phyloP scores from a whole-genome alignment of 2,888 invertebrate genomes.

The Ennomos fuscantarius region DNA sequence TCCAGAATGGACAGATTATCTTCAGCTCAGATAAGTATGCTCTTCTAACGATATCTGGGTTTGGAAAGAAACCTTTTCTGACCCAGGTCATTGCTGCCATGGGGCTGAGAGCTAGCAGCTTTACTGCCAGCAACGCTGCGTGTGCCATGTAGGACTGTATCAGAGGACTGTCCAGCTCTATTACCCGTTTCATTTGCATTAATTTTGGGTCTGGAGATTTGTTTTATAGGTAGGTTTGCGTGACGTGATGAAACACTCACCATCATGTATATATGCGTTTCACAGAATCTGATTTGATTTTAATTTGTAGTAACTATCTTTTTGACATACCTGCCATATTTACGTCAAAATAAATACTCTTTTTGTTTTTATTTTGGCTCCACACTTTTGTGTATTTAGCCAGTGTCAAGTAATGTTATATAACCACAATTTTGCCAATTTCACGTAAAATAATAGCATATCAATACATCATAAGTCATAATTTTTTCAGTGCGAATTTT shows the following conservation, averaged over 20 bases:
- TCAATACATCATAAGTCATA: too few relatives aligned
- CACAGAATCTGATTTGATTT: too few relatives aligned
- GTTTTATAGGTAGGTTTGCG: conserved; percentile 15
- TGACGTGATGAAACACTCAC: not conserved
- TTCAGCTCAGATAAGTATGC: conserved; percentile 66
- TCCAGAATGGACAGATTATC: conserved; percentile 64
- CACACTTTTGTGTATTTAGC: too few relatives aligned
- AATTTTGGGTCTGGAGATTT: not conserved
- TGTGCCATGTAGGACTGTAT: conserved; percentile 61
- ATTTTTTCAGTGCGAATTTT: too few relatives aligned
- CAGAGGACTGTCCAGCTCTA: conserved; percentile 53
- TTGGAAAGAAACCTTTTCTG: conserved; percentile 52
- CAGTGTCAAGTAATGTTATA: too few relatives aligned
- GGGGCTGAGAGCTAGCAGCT: conserved; percentile 57
- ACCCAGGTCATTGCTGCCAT: conserved; percentile 62
- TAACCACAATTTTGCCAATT: too few relatives aligned
- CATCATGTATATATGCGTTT: conserved; percentile 16
- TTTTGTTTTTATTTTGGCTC: too few relatives aligned
- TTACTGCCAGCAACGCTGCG: conserved; percentile 58
- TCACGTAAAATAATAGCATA: too few relatives aligned
- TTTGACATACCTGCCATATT: too few relatives aligned
- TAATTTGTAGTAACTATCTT: too few relatives aligned
- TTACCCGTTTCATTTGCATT: conserved; percentile 44
- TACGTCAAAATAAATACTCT: too few relatives aligned
- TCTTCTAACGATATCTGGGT: conserved; percentile 52